phyloP scores from a whole-genome alignment of 2,113 vertebrate species.

The Misgurnus anguillicaudatus region DNA sequence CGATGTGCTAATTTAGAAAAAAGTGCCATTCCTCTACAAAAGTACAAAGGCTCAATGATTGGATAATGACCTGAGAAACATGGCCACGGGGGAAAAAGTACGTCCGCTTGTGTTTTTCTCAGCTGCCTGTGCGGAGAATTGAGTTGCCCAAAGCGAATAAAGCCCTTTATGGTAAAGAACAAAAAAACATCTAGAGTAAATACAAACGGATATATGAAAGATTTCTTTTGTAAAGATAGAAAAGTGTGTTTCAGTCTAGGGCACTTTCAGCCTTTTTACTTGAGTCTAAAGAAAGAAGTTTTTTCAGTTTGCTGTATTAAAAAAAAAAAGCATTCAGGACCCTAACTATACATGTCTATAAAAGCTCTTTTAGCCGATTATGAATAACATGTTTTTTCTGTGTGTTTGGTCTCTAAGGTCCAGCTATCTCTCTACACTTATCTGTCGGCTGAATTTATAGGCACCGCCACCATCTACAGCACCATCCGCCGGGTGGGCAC shows the following conservation, averaged over 20 bases:
- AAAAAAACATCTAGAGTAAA: background rate
- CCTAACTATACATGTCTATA: no score
- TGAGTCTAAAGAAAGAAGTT: background rate
- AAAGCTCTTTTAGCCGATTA: background rate
- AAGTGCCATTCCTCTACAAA: background rate
- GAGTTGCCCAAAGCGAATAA: background rate
- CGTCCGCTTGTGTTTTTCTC: background rate
- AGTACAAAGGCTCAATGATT: background rate
- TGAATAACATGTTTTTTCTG: background rate
- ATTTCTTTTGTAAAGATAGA: slow-evolving; percentile 1
- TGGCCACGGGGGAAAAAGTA: slow-evolving; percentile 39
- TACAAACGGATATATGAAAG: background rate
- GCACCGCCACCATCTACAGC: slow-evolving; percentile 96
- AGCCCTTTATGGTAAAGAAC: slow-evolving; percentile 22
- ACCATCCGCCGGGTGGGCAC: slow-evolving; percentile 97
- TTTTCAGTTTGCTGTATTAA: background rate
- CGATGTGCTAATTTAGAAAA: background rate
- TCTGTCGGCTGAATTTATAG: slow-evolving; percentile 97
- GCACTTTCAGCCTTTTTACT: background rate
- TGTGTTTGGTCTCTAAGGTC: slow-evolving; percentile 74
- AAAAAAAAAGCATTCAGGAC: no score
- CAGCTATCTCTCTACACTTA: slow-evolving; percentile 97
- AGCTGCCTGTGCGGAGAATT: background rate
- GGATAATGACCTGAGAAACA: slow-evolving; percentile 34
- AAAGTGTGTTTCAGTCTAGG: slow-evolving; percentile 21